Percentiles rank a stretch among this genome's conserved stretches.
phyloP scores from a whole-genome alignment of 2,888 invertebrate species.

The Habroteleia sp. region DNA sequence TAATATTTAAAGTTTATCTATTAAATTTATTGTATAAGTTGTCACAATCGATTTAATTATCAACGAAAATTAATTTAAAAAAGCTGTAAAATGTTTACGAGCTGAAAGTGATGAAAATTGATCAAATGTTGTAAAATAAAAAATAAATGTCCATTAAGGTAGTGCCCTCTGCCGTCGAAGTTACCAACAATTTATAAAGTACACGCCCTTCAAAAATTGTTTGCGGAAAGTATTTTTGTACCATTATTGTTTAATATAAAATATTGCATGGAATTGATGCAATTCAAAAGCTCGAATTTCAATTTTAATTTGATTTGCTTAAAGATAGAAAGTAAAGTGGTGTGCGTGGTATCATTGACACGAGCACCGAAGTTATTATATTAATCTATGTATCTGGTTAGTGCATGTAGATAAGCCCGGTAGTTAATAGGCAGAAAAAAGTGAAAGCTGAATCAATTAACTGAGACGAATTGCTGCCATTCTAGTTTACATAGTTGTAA shows the following conservation, averaged over 20 bases:
- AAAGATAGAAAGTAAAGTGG: too few species aligned
- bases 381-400: conserved; percentile 46
- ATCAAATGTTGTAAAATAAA: too few species aligned
- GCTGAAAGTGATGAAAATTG: too few species aligned
- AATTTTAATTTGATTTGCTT: too few species aligned
- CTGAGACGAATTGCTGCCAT: conserved; percentile 37
- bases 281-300: too few species aligned
- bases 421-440: conserved; percentile 22
- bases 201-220: conserved; percentile 9
- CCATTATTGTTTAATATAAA: conserved; percentile 21
- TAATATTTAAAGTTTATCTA: too few species aligned
- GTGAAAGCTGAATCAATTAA: conserved; percentile 39
- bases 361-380: conserved; percentile 37
- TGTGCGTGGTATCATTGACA: conserved; percentile 44
- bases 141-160: too few species aligned
- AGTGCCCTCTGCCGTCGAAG: conserved; percentile 30
- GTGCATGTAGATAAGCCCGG: conserved; percentile 35
- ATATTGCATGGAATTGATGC: conserved; percentile 17
- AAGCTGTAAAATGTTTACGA: too few species aligned
- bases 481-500: conserved; percentile 57
- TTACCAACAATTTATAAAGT: conserved; percentile 15
- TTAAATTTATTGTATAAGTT: too few species aligned
- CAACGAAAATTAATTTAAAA: too few species aligned
- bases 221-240: conserved; percentile 47
- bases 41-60: too few species aligned